Conservation (phyloP, 1,140 invertebrate genomes). For the Nixonia krombeini region DNA sequence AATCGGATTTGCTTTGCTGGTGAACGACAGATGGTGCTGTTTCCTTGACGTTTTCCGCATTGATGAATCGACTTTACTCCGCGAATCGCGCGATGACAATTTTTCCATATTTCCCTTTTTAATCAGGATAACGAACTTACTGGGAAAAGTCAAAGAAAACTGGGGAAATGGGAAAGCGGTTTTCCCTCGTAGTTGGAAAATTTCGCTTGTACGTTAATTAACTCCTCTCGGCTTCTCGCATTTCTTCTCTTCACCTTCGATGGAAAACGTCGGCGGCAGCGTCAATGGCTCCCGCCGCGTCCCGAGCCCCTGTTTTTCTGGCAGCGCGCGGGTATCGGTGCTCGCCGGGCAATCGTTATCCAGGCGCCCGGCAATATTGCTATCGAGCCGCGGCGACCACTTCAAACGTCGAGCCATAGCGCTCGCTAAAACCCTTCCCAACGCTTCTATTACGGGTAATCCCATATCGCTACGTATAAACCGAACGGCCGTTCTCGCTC, state of each 20-base stretch:
- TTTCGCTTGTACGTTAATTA: conserved; percentile 52
- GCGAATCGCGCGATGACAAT: no score
- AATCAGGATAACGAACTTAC: no score
- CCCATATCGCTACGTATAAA: conserved; percentile 36
- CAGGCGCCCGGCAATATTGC: conserved; percentile 35
- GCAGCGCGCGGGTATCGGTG: no score
- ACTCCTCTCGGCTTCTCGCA: conserved; percentile 17
- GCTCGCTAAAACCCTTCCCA: conserved; percentile 28
- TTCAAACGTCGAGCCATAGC: conserved; percentile 36
- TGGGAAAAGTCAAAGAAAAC: no score
- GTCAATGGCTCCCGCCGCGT: neutral
- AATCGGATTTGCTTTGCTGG: no score
- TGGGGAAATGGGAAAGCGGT: conserved; percentile 25
- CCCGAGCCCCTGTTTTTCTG: conserved; percentile 2
- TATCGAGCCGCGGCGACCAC: conserved; percentile 33
- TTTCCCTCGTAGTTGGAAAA: conserved; percentile 31
- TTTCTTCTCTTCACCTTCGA: neutral
- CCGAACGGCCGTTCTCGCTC: conserved; percentile 17
- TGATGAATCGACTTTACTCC: no score
- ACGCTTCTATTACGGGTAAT: conserved; percentile 38
- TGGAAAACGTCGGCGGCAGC: neutral
- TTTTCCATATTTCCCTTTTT: no score
- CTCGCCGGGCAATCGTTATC: conserved; percentile 29
- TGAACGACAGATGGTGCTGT: no score
- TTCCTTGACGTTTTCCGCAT: no score